phyloP scores from a whole-genome alignment of 2,888 invertebrate genomes.

The Sturmia bella region DNA sequence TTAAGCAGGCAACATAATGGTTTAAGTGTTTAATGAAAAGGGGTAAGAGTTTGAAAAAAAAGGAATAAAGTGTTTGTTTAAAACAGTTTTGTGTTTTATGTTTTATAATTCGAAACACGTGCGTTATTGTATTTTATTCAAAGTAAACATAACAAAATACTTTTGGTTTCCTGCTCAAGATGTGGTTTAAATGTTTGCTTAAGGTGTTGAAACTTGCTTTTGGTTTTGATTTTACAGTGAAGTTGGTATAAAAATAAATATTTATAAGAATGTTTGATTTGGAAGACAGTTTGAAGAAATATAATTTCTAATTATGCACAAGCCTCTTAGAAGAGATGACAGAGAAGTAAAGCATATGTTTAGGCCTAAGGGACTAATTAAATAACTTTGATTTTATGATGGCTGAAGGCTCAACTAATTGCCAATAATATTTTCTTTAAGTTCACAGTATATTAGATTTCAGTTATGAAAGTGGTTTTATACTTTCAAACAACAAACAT shows the following conservation, averaged over 20 bases:
- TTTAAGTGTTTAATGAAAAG: conserved; percentile 35
- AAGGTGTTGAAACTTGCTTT: conserved; percentile 62
- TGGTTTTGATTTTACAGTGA: conserved; percentile 16
- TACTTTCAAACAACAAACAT: too few species aligned
- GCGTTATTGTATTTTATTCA: conserved; percentile 21
- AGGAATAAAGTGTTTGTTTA: conserved; percentile 1
- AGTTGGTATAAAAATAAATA: conserved; percentile 45
- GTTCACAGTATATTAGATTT: too few species aligned
- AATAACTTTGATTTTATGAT: background rate
- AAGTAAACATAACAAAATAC: conserved; percentile 45
- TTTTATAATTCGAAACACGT: conserved; percentile 30
- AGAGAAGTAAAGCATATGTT: conserved; percentile 22
- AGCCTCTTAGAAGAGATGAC: too few species aligned
- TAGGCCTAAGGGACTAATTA: conserved; percentile 22
- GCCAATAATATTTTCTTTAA: too few species aligned
- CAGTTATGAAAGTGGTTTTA: too few species aligned
- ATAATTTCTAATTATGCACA: too few species aligned
- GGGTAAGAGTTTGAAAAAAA: background rate
- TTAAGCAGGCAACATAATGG: conserved; percentile 37
- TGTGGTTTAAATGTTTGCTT: conserved; percentile 57
- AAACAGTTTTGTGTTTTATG: conserved; percentile 11
- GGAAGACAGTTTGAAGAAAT: conserved; percentile 1
- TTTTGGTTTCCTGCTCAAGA: conserved; percentile 60
- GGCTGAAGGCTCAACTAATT: background rate
- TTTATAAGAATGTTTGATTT: conserved; percentile 58